These are phyloP conservation scores for Onchidella celtica DNA, from an alignment of 2,888 invertebrate species.

Conservation along the genomic window DNA sequence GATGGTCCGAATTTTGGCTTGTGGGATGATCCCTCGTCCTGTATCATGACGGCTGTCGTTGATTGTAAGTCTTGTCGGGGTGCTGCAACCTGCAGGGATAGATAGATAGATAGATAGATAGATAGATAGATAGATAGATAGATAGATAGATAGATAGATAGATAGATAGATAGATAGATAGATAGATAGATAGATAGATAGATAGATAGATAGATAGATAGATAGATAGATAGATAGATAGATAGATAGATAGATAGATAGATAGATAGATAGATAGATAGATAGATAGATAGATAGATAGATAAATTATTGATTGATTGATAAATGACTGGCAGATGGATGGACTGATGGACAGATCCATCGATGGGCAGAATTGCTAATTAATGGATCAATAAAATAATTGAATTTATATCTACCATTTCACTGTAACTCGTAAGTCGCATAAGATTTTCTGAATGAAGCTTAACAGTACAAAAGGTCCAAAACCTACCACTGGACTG, in stretches of 20 bases:
- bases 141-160: not conserved
- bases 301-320: no score
- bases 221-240: not conserved
- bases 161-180: not conserved
- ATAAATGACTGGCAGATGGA: no score
- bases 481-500: constrained; percentile 26
- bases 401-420: no score
- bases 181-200: not conserved
- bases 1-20: constrained; percentile 77
- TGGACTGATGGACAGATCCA: no score
- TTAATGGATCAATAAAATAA: no score
- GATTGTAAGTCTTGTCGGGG: constrained; percentile 10
- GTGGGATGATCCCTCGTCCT: constrained; percentile 73
- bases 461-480: no score
- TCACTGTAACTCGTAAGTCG: no score
- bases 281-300: no score
- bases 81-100: not conserved
- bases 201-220: not conserved
- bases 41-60: constrained; percentile 45
- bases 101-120: not conserved
- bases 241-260: not conserved
- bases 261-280: not conserved
- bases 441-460: no score
- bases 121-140: not conserved
- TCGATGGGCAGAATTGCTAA: no score